Evolutionary conservation across 2,888 invertebrate species (phyloP), one percentile per base, ranked within the genome.

Genomic region (Folsomia candida): DNA sequence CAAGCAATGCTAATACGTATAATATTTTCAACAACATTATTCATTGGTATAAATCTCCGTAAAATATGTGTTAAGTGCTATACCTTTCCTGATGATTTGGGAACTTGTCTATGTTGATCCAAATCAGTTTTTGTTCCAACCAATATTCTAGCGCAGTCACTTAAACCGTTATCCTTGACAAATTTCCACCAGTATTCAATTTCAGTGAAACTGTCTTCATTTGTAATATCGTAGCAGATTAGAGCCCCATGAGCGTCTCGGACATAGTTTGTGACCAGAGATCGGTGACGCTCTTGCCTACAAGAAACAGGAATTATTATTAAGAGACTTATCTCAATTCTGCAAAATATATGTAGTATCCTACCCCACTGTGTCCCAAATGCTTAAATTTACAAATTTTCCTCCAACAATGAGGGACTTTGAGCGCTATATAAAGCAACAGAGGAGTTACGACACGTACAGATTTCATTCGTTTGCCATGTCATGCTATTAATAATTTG

Each of bases 91-190:
- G 68, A 66, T 4, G 64, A 67, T 26, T 70, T 70, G 11, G 74
- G 70, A 24, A 79, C 76, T 70, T 73, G 60, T 2, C 75, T 63
- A n/a, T 69, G 64, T 22, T 75, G 70, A 24, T 72, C 72, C 68
- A 77, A 69, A 54, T 79, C 77, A 29, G 62, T 68, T 66, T 79
- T 79, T 60, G 78, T 79, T 2, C 78, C 79, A 27, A 79, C 76
- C 2, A 79, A 58, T 18, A 79, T 72, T 70, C 76, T 77, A 14
- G 75, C 73, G 27, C 74, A 74, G 22, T 79, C 77, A 14, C 71
- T 69, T 2, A 73, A 63, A 0, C 72, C 72, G 59, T 78, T 71
- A 58, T 78, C 73, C 9, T 72, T 71, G 3, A 78, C 76, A 71
- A 79, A 79, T 14, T 72, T 68, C 14, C 72, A 58, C 79, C 79